Base-by-base conservation (phyloP, 2,797 vertebrate species). In the Tamandua tetradactyla region DNA sequence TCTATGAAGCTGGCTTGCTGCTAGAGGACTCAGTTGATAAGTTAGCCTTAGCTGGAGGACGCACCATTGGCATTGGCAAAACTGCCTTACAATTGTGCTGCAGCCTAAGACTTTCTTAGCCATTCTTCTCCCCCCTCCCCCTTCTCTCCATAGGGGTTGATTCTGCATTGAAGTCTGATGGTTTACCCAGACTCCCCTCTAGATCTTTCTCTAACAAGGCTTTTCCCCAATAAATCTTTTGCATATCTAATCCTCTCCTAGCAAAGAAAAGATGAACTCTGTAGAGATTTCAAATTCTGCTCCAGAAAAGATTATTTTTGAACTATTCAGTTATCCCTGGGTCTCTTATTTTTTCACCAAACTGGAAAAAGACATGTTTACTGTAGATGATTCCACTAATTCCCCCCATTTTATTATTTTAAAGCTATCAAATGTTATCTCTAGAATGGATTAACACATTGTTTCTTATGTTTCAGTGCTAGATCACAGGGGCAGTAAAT, bases 401-500 rank as follows among this genome's bases (percentile, higher is more conserved):
- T 59, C 18, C 20, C 88, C n/a, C 79, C 17, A 64, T 62, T 89
- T 75, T 71, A n/a, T 93, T 42, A 82, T 76, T 85, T 14, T 92
- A 72, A 52, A 94, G 25, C 18, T 66, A 47, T 49, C 42, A 94
- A 75, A 68, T 85, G 47, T 32, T 92, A 22, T 40, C 23, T 37
- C 2, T 64, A 42, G 35, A 79, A 32, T 52, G 57, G n/a, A 57
- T 74, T 55, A 84, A 76, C 66, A 86, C 52, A 76, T 37, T 64
- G 20, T 85, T 89, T 83, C 81, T 87, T 88, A 37, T 42, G 76
- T 89, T 90, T 90, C 22, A 55, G 22, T 55, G 25, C 35, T 92
- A 80, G 32, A 87, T 85, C n/a, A 57, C 27, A 75, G 61, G 52
- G 25, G 61, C 80, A 55, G 15, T 90, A 78, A 89, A 57, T 90